Percentiles rank a stretch among this genome's conserved stretches.
Evolutionary conservation across 1,140 invertebrate species (phyloP).

Genomic region (Dreissena polymorpha): DNA sequence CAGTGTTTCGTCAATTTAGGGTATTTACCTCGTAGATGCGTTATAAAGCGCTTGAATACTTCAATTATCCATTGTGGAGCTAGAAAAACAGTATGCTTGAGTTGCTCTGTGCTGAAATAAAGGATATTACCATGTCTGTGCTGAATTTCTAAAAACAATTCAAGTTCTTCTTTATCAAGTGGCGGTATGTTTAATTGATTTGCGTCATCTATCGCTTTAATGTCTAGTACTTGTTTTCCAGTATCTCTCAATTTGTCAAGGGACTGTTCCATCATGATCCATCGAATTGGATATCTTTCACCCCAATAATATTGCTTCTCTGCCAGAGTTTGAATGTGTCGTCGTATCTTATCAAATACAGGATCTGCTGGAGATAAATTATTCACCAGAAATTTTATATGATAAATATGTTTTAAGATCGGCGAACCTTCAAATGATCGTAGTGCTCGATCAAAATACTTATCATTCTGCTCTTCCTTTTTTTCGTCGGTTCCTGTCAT

Average conservation of each 20-base stretch:
- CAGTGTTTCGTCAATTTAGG: background rate
- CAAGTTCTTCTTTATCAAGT: slow-evolving; percentile 15
- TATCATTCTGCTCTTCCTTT: slow-evolving; percentile 41
- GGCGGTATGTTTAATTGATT: background rate
- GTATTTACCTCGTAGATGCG: slow-evolving; percentile 25
- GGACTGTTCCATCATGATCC: slow-evolving; percentile 28
- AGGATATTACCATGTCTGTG: slow-evolving; percentile 32
- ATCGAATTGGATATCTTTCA: slow-evolving; percentile 21
- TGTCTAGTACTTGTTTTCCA: slow-evolving; percentile 18
- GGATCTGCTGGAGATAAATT: background rate
- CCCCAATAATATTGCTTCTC: slow-evolving; percentile 22
- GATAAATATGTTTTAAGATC: slow-evolving; percentile 7
- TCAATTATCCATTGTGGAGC: slow-evolving; percentile 40
- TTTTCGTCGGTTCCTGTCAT: slow-evolving; percentile 19
- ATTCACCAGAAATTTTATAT: slow-evolving; percentile 27
- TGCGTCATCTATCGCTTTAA: background rate
- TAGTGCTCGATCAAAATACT: slow-evolving; percentile 31
- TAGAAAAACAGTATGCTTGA: slow-evolving; percentile 11
- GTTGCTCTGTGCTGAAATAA: slow-evolving; percentile 7
- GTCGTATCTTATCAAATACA: background rate
- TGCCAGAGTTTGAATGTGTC: background rate
- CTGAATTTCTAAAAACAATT: slow-evolving; percentile 17
- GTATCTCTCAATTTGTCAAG: slow-evolving; percentile 8
- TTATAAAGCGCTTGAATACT: slow-evolving; percentile 35
- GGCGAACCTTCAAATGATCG: slow-evolving; percentile 22